Evolutionary conservation across 2,113 vertebrate species (phyloP), one percentile per base, ranked within the genome.

Genomic region (Tinamus guttatus): DNA sequence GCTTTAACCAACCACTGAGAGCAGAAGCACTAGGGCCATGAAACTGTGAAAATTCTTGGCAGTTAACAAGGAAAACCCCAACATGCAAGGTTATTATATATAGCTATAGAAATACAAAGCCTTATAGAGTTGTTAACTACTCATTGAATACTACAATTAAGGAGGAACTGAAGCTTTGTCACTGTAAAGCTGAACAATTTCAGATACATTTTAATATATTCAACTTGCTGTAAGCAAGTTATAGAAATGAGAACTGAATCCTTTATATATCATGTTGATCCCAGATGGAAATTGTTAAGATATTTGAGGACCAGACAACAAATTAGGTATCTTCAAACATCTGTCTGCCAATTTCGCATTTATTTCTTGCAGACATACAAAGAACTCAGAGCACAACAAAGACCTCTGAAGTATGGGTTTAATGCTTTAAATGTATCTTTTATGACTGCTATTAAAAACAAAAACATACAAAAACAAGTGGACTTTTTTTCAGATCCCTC

Each of bases 71-170:
- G 27, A 59, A 91, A 87, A 43, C 2, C 24, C 65, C 80, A 96
- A 63, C 41, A 34, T 67, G 83, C 84, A 93, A 87, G 52, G 81
- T 80, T 85, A 93, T 87, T 89, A 94, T 92, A 87, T 38, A 64
- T 3, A 13, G 25, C 20, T 84, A 32, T 73, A 49, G 74, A 81
- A 95, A 93, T 22, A 54, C 17, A 87, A 89, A 89, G 65, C 64
- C 32, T 90, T 93, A 64, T 5, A 79, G 69, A 84, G 41, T 62
- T 64, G 45, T 81, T 94, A 94, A 91, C 58, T 81, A 38, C 74
- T 91, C 20, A 10, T 30, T 28, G 21, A 89, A 7, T 63, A 73
- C 58, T 62, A 76, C 27, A 90, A 84, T 69, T 96, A 78, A 92
- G 52, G 47, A 96, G 80, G 58, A 93, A 81, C 36, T 86, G 32